phyloP scores from a whole-genome alignment of 2,797 vertebrate species.

The Labeo calbasu region DNA sequence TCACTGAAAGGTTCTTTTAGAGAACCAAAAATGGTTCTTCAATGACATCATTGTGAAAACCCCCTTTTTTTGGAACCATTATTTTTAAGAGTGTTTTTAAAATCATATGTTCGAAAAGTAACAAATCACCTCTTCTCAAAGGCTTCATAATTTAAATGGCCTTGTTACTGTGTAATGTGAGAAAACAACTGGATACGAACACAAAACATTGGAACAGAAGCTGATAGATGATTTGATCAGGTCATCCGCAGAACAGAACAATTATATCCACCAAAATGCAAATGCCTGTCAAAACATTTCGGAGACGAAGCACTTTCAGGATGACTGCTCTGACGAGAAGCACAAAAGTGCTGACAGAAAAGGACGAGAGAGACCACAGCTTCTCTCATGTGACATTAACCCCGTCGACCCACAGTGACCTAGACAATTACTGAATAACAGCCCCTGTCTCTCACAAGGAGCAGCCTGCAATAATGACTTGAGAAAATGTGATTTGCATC shows the following conservation, averaged over 20 bases:
- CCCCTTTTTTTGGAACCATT: neutral
- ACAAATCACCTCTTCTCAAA: constrained; percentile 12
- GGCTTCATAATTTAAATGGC: neutral
- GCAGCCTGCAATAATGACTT: constrained; percentile 2
- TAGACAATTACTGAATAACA: constrained; percentile 10
- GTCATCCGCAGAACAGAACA: constrained; percentile 57
- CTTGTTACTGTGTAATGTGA: constrained; percentile 2
- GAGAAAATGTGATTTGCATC: constrained; percentile 5
- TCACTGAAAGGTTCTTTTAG: neutral
- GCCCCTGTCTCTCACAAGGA: neutral
- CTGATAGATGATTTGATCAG: constrained; percentile 54
- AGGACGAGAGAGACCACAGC: constrained; percentile 10
- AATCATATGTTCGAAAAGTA: neutral
- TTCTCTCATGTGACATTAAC: constrained; percentile 36
- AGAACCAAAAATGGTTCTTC: neutral
- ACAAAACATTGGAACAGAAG: neutral
- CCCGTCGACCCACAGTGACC: constrained; percentile 6
- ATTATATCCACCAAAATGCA: constrained; percentile 59
- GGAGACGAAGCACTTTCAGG: constrained; percentile 38
- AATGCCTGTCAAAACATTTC: constrained; percentile 68
- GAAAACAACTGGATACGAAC: constrained; percentile 14
- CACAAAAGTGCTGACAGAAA: constrained; percentile 39
- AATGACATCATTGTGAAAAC: neutral
- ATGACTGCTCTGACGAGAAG: constrained; percentile 35
- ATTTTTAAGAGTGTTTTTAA: neutral